Evolutionary conservation across 2,888 invertebrate species (phyloP).

Genomic region (Acrobasis repandana): DNA sequence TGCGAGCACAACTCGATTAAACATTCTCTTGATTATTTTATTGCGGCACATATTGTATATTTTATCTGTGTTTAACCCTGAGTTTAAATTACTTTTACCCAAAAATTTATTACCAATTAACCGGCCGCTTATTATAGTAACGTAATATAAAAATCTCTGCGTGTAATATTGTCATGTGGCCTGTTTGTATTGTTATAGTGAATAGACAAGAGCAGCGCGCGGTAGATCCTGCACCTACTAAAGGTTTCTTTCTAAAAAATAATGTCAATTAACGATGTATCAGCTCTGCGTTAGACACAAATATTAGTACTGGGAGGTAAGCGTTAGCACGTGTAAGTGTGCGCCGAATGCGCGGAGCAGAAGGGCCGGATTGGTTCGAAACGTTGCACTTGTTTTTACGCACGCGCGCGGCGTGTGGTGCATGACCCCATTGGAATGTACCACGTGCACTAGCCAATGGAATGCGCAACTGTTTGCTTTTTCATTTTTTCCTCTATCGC

Average conservation of each 20-base stretch:
- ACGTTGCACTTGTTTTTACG: constrained; percentile 75
- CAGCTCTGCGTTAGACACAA: constrained; percentile 23
- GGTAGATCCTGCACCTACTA: not conserved
- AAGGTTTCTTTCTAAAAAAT: not conserved
- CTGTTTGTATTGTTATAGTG: not conserved
- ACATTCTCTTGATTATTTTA: constrained; percentile 4
- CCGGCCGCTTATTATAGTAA: not conserved
- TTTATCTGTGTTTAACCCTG: not conserved
- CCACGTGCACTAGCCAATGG: constrained; percentile 79
- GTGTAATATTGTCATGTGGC: not conserved
- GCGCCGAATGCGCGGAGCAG: constrained; percentile 41
- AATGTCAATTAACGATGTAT: not conserved
- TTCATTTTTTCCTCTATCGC: constrained; percentile 64
- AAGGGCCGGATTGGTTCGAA: constrained; percentile 44
- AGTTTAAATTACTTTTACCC: not conserved
- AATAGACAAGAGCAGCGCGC: not conserved
- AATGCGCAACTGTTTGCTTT: constrained; percentile 82
- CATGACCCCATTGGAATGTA: constrained; percentile 80
- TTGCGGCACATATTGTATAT: not conserved
- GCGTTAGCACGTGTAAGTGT: constrained; percentile 23
- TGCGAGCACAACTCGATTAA: constrained; percentile 26
- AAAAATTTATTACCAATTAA: not conserved
- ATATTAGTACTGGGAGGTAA: not conserved
- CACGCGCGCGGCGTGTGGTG: constrained; percentile 72
- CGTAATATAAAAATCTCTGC: not conserved